Base-by-base conservation (phyloP, 2,888 invertebrate species). In the Magallana nippona region DNA sequence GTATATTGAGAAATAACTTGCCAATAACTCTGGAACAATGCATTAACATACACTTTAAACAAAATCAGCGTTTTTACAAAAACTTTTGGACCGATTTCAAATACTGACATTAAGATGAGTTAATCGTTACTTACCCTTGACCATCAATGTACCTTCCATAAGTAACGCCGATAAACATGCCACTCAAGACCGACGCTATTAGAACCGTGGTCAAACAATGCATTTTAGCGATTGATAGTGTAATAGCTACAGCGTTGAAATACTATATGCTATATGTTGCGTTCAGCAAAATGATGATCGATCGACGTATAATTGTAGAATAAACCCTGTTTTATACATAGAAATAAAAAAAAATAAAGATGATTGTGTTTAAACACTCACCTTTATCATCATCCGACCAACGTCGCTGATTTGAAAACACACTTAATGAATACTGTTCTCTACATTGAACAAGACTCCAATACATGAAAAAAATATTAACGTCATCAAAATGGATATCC, bases 321-420 rank as follows among this genome's bases (percentile, higher is more conserved):
- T n/a, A n/a, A 32, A 32, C 32, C 44, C 44, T 44, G 44, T 44
- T 5, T 44, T 44, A 44, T 44, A 44, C 44, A 44, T 5, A 8
- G 44, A 5, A 44, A 44, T 44, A 44, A 44, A 44, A 44, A 44
- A 44, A 44, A 44, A 5, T 10, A 32, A 71, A 8, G 27, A 15
- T 5, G 13, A 32, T 27, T 32, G 2, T 27, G 71, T 27, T 71
- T 71, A 32, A 71, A 71, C 15, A 71, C 71, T 44, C 32, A 32
- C 71, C 13, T 15, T 19, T 71, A 5, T 17, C 27, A 22, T 71
- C 22, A 15, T 71, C 15, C 15, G 71, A 2, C 71, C 15, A 22
- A 32, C 71, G 71, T 71, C 71, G 32, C 71, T 71, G 13, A 71
- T 71, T 32, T 71, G 27, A 71, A 71, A 71, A 71, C 13, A 32